Evolutionary conservation across 2,113 vertebrate species (phyloP), one percentile per base, ranked within the genome.

Genomic region (Gadus macrocephalus): DNA sequence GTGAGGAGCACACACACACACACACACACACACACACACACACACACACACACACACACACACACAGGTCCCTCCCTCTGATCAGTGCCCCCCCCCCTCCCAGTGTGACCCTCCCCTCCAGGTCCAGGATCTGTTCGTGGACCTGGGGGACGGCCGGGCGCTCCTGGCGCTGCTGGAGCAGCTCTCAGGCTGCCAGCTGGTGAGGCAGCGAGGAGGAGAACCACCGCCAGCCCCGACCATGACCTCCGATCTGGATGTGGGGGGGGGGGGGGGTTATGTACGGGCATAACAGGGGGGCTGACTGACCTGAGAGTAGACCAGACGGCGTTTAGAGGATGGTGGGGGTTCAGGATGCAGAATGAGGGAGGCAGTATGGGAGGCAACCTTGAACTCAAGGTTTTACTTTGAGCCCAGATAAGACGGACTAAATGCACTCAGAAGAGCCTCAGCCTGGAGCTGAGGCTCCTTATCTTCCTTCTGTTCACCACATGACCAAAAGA

Each of bases 101-200:
- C 83, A 96, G 95, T 83, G 90, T 62, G 85, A 92, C 60, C 95
- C 94, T 56, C 92, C 94, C 0, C 68, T 94, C 56, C 91, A 93
- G 89, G 94, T 98, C 25, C 89, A 84, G 67, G 90, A 97, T 86
- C 82, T 98, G 79, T 95, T 96, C 71, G 15, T 78, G 28, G 96
- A 96, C 72, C 90, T 98, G 69, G 94, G 95, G 88, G 94, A 96
- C 88, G 96, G 96, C 31, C 92, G 89, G 81, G 88, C 96, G 71
- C 89, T 98, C 71, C 92, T 98, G 96, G 93, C 92, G 0, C 76
- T 98, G 69, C 76, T 96, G 83, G 95, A 97, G 88, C 91, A 95
- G 75, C 87, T 97, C 42, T 94, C 96, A 4, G 96, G 95, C 17
- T 93, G 87, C 68, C 93, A 91, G 75, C 86, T 98, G 88, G 96